These are phyloP conservation scores for Nematopogon swammerdamellus DNA, from an alignment of 2,888 invertebrate species.

Conservation along the genomic window DNA sequence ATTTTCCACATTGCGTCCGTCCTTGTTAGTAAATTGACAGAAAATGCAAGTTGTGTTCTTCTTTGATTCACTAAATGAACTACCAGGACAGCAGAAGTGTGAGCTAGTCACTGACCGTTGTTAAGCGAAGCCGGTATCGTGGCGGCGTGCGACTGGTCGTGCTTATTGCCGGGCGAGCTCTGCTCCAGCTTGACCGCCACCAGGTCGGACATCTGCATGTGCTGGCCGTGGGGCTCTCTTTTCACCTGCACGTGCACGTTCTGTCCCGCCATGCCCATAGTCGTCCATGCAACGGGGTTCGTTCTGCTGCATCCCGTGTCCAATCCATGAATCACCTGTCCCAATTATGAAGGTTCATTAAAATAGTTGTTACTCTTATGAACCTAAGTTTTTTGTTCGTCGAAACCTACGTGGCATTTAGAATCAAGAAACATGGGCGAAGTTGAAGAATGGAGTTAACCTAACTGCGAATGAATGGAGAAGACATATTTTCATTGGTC, in stretches of 20 bases:
- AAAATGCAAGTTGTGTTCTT: no score
- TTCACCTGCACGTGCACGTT: slow-evolving; percentile 60
- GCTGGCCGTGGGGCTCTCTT: slow-evolving; percentile 56
- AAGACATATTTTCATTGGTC: no score
- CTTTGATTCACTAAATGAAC: neutral
- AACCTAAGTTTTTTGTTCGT: no score
- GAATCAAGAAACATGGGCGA: no score
- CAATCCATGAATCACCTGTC: slow-evolving; percentile 37
- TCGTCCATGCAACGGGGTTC: slow-evolving; percentile 63
- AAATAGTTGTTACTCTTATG: no score
- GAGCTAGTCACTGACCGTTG: slow-evolving; percentile 27
- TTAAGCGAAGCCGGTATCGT: slow-evolving; percentile 41
- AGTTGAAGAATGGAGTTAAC: no score
- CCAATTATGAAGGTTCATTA: no score
- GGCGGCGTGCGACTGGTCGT: slow-evolving; percentile 34
- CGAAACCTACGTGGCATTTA: no score
- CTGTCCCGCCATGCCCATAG: slow-evolving; percentile 36
- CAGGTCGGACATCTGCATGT: slow-evolving; percentile 55
- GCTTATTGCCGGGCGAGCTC: slow-evolving; percentile 61
- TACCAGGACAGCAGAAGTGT: slow-evolving; percentile 8
- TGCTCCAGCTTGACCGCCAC: slow-evolving; percentile 64
- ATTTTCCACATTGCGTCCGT: no score
- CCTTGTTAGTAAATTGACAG: no score
- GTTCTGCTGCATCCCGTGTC: slow-evolving; percentile 68
- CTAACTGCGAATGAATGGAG: no score